Base-by-base conservation (phyloP, 2,113 vertebrate species). In the Xiphophorus hellerii region DNA sequence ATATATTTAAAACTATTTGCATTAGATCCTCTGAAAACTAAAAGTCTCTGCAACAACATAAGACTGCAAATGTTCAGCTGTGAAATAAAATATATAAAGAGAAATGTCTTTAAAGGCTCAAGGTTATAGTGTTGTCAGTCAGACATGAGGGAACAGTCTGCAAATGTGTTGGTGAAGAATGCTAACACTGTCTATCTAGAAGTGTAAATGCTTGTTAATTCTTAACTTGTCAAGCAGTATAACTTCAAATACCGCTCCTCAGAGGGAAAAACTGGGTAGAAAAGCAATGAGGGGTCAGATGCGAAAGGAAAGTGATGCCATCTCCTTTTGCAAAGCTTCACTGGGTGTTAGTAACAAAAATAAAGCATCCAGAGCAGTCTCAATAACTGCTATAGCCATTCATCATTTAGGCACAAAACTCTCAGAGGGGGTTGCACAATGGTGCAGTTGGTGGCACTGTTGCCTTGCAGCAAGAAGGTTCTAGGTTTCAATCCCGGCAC, bases 171-270 rank as follows among this genome's bases (percentile, higher is more conserved):
- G 69, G 39, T 77, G 79, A 86, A 29, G 66, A 29, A 27, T 25
- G 39, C 10, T 65, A 17, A 62, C 10, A 62, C 37, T 31, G 37
- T 0, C 28, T 58, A 27, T 69, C 12, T 31, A 62, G 7, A 67
- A 60, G 31, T 79, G 11, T 62, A 66, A 72, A 39, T 30, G 51
- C 75, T 78, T 68, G 73, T 78, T 80, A 68, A 80, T 71, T 73
- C 64, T 67, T 84, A 67, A 68, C 64, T 39, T 71, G 71, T 54
- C 66, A 77, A 51, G 69, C 25, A 68, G 54, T 30, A 58, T 62
- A 39, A 76, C 17, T 62, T 85, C n/a, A 30, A 77, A 75, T 35
- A 6, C 25, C 54, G 27, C 73, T 76, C 62, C 39, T 77, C 61
- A 66, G 66, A 80, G 72, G 75, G 74, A 72, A 60, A 61, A 25